Base-by-base conservation (phyloP, 1,140 invertebrate genomes). In the Solenopsis fugax region DNA sequence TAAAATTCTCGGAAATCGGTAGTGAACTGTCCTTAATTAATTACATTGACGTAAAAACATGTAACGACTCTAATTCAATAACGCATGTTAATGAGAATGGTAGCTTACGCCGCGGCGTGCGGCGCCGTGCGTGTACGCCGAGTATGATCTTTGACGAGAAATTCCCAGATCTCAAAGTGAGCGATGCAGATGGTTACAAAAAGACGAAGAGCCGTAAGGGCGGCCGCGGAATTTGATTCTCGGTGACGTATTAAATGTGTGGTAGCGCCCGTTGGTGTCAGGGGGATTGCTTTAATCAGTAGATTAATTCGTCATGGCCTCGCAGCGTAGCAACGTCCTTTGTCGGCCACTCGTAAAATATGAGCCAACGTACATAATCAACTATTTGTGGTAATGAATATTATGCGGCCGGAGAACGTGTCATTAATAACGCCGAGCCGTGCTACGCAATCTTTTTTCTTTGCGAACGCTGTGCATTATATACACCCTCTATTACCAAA, bases 351-450 rank as follows among this genome's bases (percentile, higher is more conserved):
- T 91, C 89, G 92, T 94, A 94, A 94, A 94, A 94, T 94, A 94
- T 92, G 93, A 94, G 93, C 84, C 92, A 92, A 93, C 93, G 94
- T 94, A 94, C 94, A 94, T 95, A 94, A 94, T 95, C 93, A 95
- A 95, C 93, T 94, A 93, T 94, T 94, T 94, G 93, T 94, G 93
- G 93, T 94, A 95, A 94, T 94, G 94, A 95, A 95, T 94, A 94
- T 94, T 94, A 94, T 94, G 93, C 93, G 93, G 90, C 91, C 88
- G 76, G 91, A 91, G 92, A 89, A 91, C 85, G 90, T 91, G 93
- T 94, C 94, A 95, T 95, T 95, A 95, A 95, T 95, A 95, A 94
- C 89, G 62, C 84, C 90, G 88, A 86, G 90, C 91, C 86, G 90
- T 90, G 90, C 91, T 92, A 89, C 91, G 91, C 92, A 87, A 89